Conservation (phyloP, 2,797 vertebrate species). For the Chloroceryle inda region DNA sequence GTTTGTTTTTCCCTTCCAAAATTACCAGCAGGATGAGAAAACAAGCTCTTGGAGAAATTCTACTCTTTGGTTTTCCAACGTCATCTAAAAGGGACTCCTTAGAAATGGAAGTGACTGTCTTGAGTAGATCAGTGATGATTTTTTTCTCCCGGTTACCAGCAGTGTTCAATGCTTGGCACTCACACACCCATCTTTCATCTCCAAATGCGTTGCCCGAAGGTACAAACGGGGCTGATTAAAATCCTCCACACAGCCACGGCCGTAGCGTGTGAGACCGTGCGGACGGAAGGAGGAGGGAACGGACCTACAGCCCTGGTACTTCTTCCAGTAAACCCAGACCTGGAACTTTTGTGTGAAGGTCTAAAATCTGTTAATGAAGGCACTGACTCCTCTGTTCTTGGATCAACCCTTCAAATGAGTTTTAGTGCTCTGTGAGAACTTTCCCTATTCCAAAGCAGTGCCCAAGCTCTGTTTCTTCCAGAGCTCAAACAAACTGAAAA, state of each 20-base stretch:
- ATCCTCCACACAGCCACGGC: neutral
- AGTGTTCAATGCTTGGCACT: neutral
- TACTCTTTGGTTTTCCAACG: neutral
- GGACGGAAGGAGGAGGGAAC: neutral
- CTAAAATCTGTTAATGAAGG: conserved; percentile 46
- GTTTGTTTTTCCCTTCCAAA: neutral
- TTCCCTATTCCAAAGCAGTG: conserved; percentile 11
- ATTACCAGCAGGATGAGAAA: neutral
- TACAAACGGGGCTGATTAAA: neutral
- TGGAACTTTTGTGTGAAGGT: conserved; percentile 7
- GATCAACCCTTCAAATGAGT: conserved; percentile 4
- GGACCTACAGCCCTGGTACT: neutral
- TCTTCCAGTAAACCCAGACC: neutral
- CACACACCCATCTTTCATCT: neutral
- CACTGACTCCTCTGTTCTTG: conserved; percentile 34
- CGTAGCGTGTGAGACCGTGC: neutral
- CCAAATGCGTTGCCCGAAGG: neutral
- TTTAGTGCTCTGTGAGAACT: neutral
- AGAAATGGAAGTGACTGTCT: neutral
- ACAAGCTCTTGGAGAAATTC: neutral
- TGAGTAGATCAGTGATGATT: neutral
- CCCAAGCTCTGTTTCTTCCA: conserved; percentile 34
- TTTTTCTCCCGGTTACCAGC: neutral
- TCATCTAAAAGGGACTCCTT: neutral
- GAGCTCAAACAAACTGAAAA: conserved; percentile 53